Base-by-base conservation (phyloP, 2,797 vertebrate species). In the Lagocephalus sceleratus region DNA sequence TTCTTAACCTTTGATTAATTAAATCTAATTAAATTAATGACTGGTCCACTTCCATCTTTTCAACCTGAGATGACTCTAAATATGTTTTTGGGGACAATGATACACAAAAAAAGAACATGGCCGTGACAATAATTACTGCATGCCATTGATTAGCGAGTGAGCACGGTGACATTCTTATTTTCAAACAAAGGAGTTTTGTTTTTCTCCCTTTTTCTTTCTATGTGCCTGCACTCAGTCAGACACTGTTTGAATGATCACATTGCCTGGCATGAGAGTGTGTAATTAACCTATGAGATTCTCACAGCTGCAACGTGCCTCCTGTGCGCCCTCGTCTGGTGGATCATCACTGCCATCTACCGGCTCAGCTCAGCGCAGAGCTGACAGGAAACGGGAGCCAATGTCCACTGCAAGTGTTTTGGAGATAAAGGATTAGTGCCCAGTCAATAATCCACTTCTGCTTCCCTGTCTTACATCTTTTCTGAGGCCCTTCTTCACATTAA, bases 201-300 rank as follows among this genome's bases (percentile, higher is more conserved):
- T 47, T 2, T 51, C 2, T 61, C 43, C n/a, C 47, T 56, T 20
- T 78, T 59, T 46, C 59, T 67, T 47, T 51, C 53, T 69, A 1
- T 47, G 11, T 5, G 23, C 9, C 22, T 46, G 51, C 38, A 57
- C 59, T 61, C 75, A 76, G 75, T 79, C 70, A 68, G 62, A 72
- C 75, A 62, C 63, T 85, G 78, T 90, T 87, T 85, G 86, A 87
- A 87, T 77, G 82, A 86, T 91, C 89, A 87, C 83, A 82, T 87
- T 91, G 78, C 76, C 71, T 70, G 69, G 73, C 87, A 89, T 89
- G 89, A 87, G 85, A 77, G 85, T 78, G 59, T 73, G 78, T 88
- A 85, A 90, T 91, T 87, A 90, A 90, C 86, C 86, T 88, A 73
- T 70, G 87, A 78, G 69, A 63, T 74, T 83, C 69, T 73, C 75